A percentile compares a stretch with the other conserved stretches of the same genome.
These are phyloP conservation scores for Oophaga pumilio DNA, from an alignment of 2,113 vertebrate species.

Conservation along the genomic window DNA sequence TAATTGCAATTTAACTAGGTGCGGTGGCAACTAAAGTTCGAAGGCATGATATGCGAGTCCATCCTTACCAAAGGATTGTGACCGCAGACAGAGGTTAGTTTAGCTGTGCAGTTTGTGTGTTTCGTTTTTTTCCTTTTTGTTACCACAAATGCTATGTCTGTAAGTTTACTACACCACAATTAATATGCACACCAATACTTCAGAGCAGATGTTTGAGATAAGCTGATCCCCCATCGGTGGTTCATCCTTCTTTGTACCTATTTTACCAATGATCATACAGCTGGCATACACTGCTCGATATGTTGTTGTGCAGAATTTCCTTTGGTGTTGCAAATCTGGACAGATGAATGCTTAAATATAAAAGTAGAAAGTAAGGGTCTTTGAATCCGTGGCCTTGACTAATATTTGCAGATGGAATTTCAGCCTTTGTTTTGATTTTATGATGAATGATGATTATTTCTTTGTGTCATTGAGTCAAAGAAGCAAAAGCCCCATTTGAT, in stretches of 20 bases:
- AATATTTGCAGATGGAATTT: not conserved
- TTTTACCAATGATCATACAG: constrained; percentile 50
- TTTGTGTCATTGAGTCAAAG: not conserved
- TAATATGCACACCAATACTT: constrained; percentile 59
- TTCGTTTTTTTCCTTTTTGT: constrained; percentile 61
- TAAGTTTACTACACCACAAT: constrained; percentile 77
- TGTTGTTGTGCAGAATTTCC: constrained; percentile 68
- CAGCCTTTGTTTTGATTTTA: not conserved
- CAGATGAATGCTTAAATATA: constrained; percentile 73
- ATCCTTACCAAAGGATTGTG: constrained; percentile 99
- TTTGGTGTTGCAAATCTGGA: constrained; percentile 79
- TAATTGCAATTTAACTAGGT: constrained; percentile 98
- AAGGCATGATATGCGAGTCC: constrained; percentile 99
- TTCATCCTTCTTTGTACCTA: too few species aligned
- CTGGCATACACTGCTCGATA: constrained; percentile 61
- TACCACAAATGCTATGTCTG: constrained; percentile 75
- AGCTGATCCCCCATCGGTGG: not conserved
- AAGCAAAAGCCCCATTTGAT: not conserved
- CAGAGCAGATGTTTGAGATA: not conserved
- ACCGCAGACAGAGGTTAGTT: constrained; percentile 99
- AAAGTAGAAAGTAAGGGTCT: constrained; percentile 55
- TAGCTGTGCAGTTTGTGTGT: constrained; percentile 84
- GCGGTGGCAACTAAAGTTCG: constrained; percentile 99
- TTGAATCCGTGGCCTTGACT: not conserved
- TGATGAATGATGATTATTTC: not conserved